Percentiles rank a stretch among this genome's conserved stretches.
Evolutionary conservation across 2,113 vertebrate genomes (phyloP).

Genomic region (Nematolebias whitei): DNA sequence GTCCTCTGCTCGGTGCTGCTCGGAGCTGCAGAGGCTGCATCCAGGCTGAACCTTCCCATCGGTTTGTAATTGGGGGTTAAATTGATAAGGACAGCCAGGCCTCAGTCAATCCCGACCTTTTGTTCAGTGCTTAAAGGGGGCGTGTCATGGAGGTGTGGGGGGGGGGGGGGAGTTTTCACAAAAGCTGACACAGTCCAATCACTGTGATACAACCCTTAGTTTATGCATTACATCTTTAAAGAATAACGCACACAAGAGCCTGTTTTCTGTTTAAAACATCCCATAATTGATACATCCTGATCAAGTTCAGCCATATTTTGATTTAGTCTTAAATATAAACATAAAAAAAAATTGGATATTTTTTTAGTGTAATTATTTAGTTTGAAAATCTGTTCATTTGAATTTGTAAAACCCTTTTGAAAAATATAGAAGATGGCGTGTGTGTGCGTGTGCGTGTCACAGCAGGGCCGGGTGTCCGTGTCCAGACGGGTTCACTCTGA

Average conservation of each 20-base stretch:
- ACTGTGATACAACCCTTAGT: constrained; percentile 3
- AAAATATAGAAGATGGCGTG: too few species aligned
- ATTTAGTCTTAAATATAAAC: too few species aligned
- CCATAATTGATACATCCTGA: neutral
- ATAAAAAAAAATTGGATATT: too few species aligned
- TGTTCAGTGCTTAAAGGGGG: constrained; percentile 54
- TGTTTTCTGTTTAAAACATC: too few species aligned
- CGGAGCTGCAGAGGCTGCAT: constrained; percentile 35
- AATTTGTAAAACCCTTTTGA: too few species aligned
- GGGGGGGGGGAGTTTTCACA: constrained; percentile 9
- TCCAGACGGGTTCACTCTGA: constrained; percentile 42
- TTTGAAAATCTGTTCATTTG: too few species aligned
- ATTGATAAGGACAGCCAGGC: constrained; percentile 69
- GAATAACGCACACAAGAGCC: neutral
- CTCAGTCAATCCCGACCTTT: constrained; percentile 63
- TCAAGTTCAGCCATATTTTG: too few species aligned
- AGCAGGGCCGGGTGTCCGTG: constrained; percentile 43
- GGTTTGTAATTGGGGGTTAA: constrained; percentile 70
- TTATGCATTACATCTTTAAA: constrained; percentile 11
- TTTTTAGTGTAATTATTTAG: too few species aligned
- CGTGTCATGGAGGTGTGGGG: too few species aligned
- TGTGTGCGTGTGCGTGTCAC: too few species aligned
- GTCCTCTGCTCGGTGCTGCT: constrained; percentile 41
- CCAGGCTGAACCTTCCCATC: constrained; percentile 60
- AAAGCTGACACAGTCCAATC: constrained; percentile 27